phyloP scores from a whole-genome alignment of 2,797 vertebrate species.

The Spheniscus humboldti region DNA sequence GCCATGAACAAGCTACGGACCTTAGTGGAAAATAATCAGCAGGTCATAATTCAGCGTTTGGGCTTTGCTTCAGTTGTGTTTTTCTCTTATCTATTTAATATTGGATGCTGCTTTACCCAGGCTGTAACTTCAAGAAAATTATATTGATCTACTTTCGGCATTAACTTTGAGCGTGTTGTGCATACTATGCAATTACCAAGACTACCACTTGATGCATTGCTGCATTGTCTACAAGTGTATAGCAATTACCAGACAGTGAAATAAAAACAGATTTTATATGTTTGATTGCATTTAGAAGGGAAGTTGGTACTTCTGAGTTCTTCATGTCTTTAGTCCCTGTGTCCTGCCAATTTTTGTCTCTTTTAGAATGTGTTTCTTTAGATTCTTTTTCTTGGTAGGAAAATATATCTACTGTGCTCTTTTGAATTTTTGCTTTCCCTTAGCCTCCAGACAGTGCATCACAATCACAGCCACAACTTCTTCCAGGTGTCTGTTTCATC shows the following conservation, averaged over 20 bases:
- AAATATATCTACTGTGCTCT: neutral
- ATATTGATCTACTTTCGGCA: neutral
- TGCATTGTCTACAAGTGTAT: neutral
- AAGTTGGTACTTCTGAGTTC: neutral
- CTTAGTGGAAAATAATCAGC: slow-evolving; percentile 88
- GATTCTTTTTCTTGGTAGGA: neutral
- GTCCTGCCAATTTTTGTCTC: neutral
- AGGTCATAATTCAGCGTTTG: slow-evolving; percentile 74
- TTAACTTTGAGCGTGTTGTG: neutral
- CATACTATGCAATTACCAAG: neutral
- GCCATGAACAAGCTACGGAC: slow-evolving; percentile 80
- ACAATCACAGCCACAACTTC: neutral
- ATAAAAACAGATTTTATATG: neutral
- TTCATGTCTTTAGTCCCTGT: neutral
- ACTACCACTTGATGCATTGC: neutral
- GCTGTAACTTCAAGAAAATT: neutral
- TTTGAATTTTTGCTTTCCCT: neutral
- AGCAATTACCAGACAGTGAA: neutral
- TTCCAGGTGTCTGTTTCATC: neutral
- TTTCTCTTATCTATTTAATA: neutral
- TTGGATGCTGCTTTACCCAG: neutral
- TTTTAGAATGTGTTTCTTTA: neutral
- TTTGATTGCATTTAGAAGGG: neutral
- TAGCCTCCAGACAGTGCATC: neutral
- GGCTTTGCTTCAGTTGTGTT: neutral